Base-by-base conservation (phyloP, 2,888 invertebrate species). In the Drosophila kambysellisi region DNA sequence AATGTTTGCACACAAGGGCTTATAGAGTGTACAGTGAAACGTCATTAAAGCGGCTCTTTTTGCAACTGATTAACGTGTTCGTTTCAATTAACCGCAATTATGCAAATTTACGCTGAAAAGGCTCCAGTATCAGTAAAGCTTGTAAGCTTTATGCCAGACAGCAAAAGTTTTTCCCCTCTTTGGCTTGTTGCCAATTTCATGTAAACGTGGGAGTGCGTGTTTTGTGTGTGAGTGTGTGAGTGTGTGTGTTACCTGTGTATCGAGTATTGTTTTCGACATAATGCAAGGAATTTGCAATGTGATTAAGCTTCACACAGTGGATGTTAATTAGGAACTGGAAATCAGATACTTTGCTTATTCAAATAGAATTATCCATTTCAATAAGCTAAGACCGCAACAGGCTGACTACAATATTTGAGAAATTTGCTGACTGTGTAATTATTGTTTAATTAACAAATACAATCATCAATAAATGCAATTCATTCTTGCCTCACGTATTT, bases 41-140 rank as follows among this genome's bases (percentile, higher is more conserved):
- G 30, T 41, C 54, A 15, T 51, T 60, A 39, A 12, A 62, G 25
- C 37, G 48, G 35, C 48, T 61, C 52, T 41, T 32, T 46, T 59
- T 59, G 25, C 48, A 71, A 69, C 73, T 79, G 69, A 72, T 74
- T 76, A 78, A 73, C 69, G 57, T 68, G 76, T 64, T 70, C 66
- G 63, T 79, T 83, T 66, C 72, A 80, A 78, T 82, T 82, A 82
- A 70, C 70, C 70, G 62, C 74, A 83, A 79, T 83, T 70, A 83
- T 74, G 81, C 57, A 80, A 79, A 76, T 82, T 65, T 58, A 57
- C 50, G 29, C 48, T 35, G 53, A 30, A 53, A 64, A 35, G 46
- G 29, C 25, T 69, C 53, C 37, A 69, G 59, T 50, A 52, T 35
- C 20, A 41, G 56, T 33, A 33, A 39, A 57, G 58, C 71, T 33